Conservation (phyloP, 2,888 invertebrate genomes). For the Galerucella nymphaeae region DNA sequence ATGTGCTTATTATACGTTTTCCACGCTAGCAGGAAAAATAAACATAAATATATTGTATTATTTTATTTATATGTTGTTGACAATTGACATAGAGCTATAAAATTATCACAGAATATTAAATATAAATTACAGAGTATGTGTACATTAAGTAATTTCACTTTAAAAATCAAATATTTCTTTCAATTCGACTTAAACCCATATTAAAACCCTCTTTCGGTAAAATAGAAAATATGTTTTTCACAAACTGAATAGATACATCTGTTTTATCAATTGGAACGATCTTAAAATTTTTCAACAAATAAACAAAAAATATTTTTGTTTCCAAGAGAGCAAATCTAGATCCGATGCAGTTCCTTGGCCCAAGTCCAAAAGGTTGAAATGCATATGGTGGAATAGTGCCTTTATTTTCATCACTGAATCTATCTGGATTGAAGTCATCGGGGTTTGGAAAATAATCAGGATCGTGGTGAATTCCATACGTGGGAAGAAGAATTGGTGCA, state of each 20-base stretch:
- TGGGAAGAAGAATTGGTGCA: conserved; percentile 57
- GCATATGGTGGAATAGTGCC: conserved; percentile 27
- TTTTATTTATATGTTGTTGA: too few relatives aligned
- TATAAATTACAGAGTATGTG: too few relatives aligned
- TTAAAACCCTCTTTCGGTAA: conserved; percentile 54
- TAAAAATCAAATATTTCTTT: too few relatives aligned
- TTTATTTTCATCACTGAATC: conserved; percentile 53
- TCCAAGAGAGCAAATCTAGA: conserved; percentile 51
- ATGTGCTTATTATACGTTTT: too few relatives aligned
- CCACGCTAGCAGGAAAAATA: too few relatives aligned
- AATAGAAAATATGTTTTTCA: conserved; percentile 44
- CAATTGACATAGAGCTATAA: too few relatives aligned
- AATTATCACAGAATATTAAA: too few relatives aligned
- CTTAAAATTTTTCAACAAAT: conserved; percentile 45
- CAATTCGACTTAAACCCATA: conserved; percentile 42
- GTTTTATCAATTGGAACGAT: conserved; percentile 49
- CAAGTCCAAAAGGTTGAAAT: conserved; percentile 52
- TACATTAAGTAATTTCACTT: too few relatives aligned
- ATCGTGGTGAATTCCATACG: conserved; percentile 63
- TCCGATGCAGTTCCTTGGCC: conserved; percentile 52
- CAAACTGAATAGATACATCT: conserved; percentile 43
- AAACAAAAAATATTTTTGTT: conserved; percentile 47
- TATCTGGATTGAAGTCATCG: conserved; percentile 62
- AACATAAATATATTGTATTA: too few relatives aligned
- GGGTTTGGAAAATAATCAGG: conserved; percentile 62